Base-by-base conservation (phyloP, 1,140 invertebrate genomes). In the Bombus waltoni region DNA sequence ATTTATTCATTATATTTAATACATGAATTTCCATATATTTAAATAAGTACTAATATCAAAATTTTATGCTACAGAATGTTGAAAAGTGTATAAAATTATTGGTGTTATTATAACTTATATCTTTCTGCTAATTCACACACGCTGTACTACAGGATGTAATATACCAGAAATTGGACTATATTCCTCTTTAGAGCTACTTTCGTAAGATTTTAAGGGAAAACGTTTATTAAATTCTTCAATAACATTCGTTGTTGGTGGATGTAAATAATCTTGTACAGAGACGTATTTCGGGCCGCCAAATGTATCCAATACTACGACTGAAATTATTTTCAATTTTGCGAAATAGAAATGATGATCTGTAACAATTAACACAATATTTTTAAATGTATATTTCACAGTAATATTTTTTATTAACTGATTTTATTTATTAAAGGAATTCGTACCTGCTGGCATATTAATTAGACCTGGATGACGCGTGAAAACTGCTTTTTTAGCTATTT, bases 251-350 rank as follows among this genome's bases (percentile, higher is more conserved):
- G 38, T 32, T 38, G 83, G 70, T 81, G 79, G 84, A 44, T 91
- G 38, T 6, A 95, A 96, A 88, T 98, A 98, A 65, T 97, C 97
- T 3, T 95, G 92, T 0, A 96, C 91, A 0, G 94, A 93, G 22
- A 98, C 96, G 86, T 96, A 96, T 83, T 96, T 96, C 1, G 97
- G 96, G 22, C 97, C 97, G 15, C 98, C 98, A 92, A 98, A 98
- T 92, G 96, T 97, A 91, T 98, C 97, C 47, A 98, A 92, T 78
- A 98, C 96, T 35, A 95, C 96, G 74, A 98, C 97, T 88, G 97
- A 95, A 28, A 94, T 93, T 68, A 98, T 97, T 42, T 97, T 95
- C 89, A 98, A 86, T 93, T 97, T 97, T 3, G 97, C 97, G 38
- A 98, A 96, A 88, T 97, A 97, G 94, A 97, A 98, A 22, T 96